phyloP scores from a whole-genome alignment of 2,888 invertebrate species.

The Odontocolon sp. region DNA sequence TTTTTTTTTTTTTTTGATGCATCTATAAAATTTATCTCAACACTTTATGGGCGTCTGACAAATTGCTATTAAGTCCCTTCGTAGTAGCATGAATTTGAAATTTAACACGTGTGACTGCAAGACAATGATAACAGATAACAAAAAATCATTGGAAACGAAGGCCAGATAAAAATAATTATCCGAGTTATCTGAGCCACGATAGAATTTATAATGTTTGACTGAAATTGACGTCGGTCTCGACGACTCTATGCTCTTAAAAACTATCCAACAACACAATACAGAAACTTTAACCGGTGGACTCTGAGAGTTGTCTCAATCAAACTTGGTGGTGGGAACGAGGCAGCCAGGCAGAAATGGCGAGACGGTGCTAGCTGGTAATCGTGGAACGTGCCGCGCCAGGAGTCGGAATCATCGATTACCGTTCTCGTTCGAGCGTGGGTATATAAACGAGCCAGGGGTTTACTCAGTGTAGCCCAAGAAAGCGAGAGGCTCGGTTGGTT shows the following conservation, averaged over 20 bases:
- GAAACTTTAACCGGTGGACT: conserved; percentile 10
- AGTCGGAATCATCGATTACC: conserved; percentile 42
- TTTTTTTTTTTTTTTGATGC: no score
- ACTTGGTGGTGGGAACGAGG: conserved; percentile 5
- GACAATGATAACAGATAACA: no score
- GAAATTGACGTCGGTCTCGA: not conserved
- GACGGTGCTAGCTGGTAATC: conserved; percentile 19
- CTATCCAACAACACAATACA: not conserved
- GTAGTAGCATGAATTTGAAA: no score
- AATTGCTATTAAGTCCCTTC: no score
- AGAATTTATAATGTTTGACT: no score
- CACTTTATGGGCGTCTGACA: no score
- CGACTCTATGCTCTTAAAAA: not conserved
- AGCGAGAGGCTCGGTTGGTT: not conserved
- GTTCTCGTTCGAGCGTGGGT: conserved; percentile 20
- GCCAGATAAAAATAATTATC: no score
- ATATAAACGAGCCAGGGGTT: no score
- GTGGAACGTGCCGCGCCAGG: conserved; percentile 29
- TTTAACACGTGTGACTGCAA: no score
- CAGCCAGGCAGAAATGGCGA: conserved; percentile 25
- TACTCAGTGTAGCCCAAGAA: not conserved
- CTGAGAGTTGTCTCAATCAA: conserved; percentile 22
- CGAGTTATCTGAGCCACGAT: no score
- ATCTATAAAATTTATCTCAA: no score
- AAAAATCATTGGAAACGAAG: no score